Base-by-base conservation (phyloP, 2,797 vertebrate genomes). In the Coregonus suidteri region DNA sequence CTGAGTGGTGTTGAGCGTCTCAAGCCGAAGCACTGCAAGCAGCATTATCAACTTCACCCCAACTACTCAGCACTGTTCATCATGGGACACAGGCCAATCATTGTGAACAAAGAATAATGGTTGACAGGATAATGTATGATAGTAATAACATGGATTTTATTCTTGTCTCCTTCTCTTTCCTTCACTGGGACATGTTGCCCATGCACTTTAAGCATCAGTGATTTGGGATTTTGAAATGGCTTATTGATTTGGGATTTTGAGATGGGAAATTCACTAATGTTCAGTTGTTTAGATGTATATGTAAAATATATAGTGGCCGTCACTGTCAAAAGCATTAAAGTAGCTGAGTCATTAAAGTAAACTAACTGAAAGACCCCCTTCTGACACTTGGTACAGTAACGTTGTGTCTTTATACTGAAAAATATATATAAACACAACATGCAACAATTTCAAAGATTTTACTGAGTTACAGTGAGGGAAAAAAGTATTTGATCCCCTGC, bases 1-100 rank as follows among this genome's bases (percentile, higher is more conserved):
- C 53, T 99, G 86, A 93, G 52, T 2, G 7, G 6, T 35, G 20
- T n/a, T n/a, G 41, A 30, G 30, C 77, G 67, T 30, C 14, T 3
- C n/a, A 62, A 53, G 34, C 74, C 14, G 16, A 41, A 18, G 51
- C 47, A 62, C 31, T 75, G 73, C 9, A 47, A 47, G 41, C 41
- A 47, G 9, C 41, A 13, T 47, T 11, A 47, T 68, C 74, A 2
- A 9, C 81, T 81, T 6, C 62, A 71, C 11, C 66, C 66, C 30
- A 68, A 11, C 41, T 51, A 16, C 65, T 54, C 47, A 53, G 51
- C 47, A 68, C 74, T 53, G 6, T n/a, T 25, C 15, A n/a, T 25
- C 6, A 31, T 25, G 0, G 25, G n/a, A 34, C 52, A 4, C 16
- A 37, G 34, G 53, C 18, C 77, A 84, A 77, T 69, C 37, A 71